These are phyloP conservation scores for Cossypha caffra DNA, from an alignment of 2,797 vertebrate genomes.

Conservation along the genomic window DNA sequence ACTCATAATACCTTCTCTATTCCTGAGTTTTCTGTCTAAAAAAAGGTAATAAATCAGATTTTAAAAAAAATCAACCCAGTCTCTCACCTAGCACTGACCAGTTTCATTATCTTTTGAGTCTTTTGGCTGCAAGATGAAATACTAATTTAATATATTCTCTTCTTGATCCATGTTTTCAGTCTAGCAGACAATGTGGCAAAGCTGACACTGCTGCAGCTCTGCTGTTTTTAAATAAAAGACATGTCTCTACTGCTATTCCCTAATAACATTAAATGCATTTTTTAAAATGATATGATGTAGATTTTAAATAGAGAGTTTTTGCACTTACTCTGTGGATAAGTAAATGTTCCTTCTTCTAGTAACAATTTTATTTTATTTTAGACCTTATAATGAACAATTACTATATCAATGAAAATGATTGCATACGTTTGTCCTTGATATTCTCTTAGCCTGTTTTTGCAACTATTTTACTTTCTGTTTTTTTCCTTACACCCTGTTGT, in stretches of 20 bases:
- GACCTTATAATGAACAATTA: neutral
- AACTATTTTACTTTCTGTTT: neutral
- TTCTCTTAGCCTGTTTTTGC: neutral
- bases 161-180: neutral
- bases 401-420: neutral
- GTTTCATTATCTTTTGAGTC: neutral
- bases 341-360: neutral
- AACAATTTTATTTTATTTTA: constrained; percentile 7
- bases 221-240: constrained; percentile 8
- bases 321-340: neutral
- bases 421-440: neutral
- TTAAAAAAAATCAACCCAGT: neutral
- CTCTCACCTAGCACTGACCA: neutral
- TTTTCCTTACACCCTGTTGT: neutral
- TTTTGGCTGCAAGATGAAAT: neutral
- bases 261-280: neutral
- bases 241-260: neutral
- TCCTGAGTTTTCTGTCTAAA: neutral
- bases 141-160: neutral
- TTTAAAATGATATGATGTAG: neutral
- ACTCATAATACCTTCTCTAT: neutral
- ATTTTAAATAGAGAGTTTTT: neutral
- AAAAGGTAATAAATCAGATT: neutral
- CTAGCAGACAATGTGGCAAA: neutral
- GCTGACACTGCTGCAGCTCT: neutral